phyloP scores from a whole-genome alignment of 2,888 invertebrate genomes.

The Philereme vetulata region DNA sequence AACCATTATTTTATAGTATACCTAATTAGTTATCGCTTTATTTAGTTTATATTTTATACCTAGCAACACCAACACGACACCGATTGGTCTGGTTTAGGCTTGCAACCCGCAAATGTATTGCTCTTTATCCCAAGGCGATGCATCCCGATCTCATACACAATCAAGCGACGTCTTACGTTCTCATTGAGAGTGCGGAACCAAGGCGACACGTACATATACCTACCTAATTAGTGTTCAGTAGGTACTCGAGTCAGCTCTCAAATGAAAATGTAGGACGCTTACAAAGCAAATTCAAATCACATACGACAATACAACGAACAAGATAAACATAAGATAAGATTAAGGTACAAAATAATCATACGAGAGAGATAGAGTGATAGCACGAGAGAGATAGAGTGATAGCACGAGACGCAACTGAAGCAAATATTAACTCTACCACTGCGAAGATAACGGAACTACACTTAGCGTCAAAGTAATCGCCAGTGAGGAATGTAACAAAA shows the following conservation, averaged over 20 bases:
- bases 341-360: neutral
- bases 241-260: conserved; percentile 1
- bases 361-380: neutral
- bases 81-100: conserved; percentile 75
- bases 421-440: neutral
- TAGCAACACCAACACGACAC: conserved; percentile 78
- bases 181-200: conserved; percentile 12
- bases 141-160: conserved; percentile 23
- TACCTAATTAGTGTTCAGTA: neutral
- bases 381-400: neutral
- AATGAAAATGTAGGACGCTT: conserved; percentile 20
- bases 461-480: conserved; percentile 53
- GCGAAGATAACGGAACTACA: conserved; percentile 45
- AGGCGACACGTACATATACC: neutral
- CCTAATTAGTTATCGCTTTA: conserved; percentile 57
- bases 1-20: conserved; percentile 51
- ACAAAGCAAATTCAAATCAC: conserved; percentile 10
- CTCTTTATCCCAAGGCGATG: conserved; percentile 51
- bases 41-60: conserved; percentile 51
- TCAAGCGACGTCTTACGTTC: conserved; percentile 26
- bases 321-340: neutral
- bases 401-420: conserved; percentile 16
- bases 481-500: conserved; percentile 72
- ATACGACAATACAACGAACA: conserved; percentile 2
- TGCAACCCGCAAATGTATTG: conserved; percentile 69